Evolutionary conservation across 2,888 invertebrate genomes (phyloP), one percentile per base, ranked within the genome.

Genomic region (Glaucopsyche alexis): DNA sequence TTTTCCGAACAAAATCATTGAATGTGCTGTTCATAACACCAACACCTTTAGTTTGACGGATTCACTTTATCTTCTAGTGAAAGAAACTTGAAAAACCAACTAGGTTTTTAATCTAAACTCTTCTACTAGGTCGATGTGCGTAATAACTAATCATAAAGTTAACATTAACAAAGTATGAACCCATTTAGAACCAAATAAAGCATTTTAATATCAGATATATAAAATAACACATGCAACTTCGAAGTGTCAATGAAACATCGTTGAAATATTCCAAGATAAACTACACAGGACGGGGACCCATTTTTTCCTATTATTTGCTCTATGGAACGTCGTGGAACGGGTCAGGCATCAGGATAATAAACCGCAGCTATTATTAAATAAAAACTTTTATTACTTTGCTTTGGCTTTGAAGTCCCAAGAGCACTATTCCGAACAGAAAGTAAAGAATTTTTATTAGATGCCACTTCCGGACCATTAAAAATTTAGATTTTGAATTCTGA

Each of bases 311-410:
- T 29, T 19, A 29, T 60, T 4, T 29, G 55, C 11, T 60, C n/a
- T 55, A 11, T 55, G 29, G 11, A 55, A 55, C 55, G 14, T 13
- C 38, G 47, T 47, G 4, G 47, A 47, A 47, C 47, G 60, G 11
- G 38, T 29, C 60, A 60, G 60, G 9, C 60, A 7, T 38, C 29
- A 60, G 60, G 60, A 60, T 13, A 60, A 38, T 60, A 60, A 60
- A 60, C 60, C 13, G 38, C 60, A 19, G 60, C 60, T 13, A 60
- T 60, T 60, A 60, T 60, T 29, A 9, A 29, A 60, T 60, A 60
- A 60, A 60, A 29, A 60, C 29, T 60, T 60, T 60, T 60, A 60
- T 60, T 60, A 60, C 55, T n/a, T n/a, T 3, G 55, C 55, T 11
- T 11, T 38, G 19, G 6, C 29, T 60, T 9, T 29, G 19, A 55